Base-by-base conservation (phyloP, 2,888 invertebrate genomes). In the Hypsopygia costalis region DNA sequence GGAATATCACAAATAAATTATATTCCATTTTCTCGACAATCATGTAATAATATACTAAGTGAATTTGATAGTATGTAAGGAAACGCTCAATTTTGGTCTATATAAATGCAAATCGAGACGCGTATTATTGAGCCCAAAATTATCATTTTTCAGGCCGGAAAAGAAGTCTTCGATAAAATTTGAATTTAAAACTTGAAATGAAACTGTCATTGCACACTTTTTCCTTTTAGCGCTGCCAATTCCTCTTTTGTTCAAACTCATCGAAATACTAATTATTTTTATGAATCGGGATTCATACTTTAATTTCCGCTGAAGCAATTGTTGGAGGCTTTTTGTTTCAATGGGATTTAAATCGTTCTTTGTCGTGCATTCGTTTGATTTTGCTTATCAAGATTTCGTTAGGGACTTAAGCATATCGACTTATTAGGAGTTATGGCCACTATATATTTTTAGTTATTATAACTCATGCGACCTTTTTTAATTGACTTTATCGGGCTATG, bases 341-440 rank as follows among this genome's bases (percentile, higher is more conserved):
- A 71, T 69, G 68, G 65, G 62, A 60, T 72, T 70, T 68, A 68
- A 76, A 79, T 77, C 70, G 62, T 65, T 58, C 70, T 76, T 74
- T 77, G 69, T 65, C 72, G 70, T 73, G 73, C 55, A 57, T 66
- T 58, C 62, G 59, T 52, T 52, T 70, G 70, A 68, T 69, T 65
- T 60, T 38, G 45, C 47, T 60, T 63, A 75, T 72, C 70, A 50
- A 60, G 64, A 71, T 69, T 58, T 50, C 9, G 10, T 38, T 8
- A 2, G 47, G n/a, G n/a, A n/a, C n/a, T n/a, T n/a, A 36, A 31
- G 11, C 11, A 41, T 54, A 53, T 62, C 54, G 44, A 43, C 44
- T 37, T 46, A 40, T 44, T 41, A 35, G 34, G 34, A 41, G 37
- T 36, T 36, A 41, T 36, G 43, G 32, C n/a, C 11, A 12, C 16